These are phyloP conservation scores for Eupithecia insigniata DNA, from an alignment of 2,888 invertebrate genomes.

Conservation along the genomic window DNA sequence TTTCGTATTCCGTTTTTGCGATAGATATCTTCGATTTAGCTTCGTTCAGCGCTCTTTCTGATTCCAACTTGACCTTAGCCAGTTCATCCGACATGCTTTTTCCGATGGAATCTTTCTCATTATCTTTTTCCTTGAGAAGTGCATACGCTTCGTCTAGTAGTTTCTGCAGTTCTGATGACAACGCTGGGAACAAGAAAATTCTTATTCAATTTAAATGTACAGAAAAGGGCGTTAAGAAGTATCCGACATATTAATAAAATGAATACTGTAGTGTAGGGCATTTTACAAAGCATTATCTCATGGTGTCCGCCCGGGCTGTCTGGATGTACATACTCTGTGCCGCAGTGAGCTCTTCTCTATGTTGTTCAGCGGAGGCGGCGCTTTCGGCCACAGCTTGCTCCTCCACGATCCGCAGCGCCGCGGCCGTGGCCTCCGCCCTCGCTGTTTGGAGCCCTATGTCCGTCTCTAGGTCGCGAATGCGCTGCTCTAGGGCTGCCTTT, in stretches of 20 bases:
- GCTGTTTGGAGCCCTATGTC: conserved; percentile 68
- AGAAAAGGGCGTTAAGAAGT: background rate
- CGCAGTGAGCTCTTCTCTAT: conserved; percentile 75
- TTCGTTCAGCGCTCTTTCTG: conserved; percentile 79
- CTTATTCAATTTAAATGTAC: background rate
- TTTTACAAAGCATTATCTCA: conserved; percentile 38
- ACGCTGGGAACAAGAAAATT: conserved; percentile 60
- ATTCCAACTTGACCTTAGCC: conserved; percentile 74
- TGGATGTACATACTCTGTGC: conserved; percentile 71
- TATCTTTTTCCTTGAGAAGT: conserved; percentile 80
- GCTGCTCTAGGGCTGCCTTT: conserved; percentile 77
- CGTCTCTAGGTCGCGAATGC: conserved; percentile 76
- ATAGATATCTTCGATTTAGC: conserved; percentile 87
- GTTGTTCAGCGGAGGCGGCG: conserved; percentile 65
- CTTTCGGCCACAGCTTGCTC: conserved; percentile 69
- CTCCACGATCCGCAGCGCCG: conserved; percentile 65
- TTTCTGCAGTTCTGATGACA: conserved; percentile 80
- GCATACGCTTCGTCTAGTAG: conserved; percentile 81
- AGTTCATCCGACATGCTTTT: conserved; percentile 81
- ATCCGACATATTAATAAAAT: background rate
- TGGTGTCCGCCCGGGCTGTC: conserved; percentile 67
- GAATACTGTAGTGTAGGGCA: background rate
- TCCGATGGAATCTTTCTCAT: conserved; percentile 78
- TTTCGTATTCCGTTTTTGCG: conserved; percentile 85
- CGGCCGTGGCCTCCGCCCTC: conserved; percentile 71